Percentiles rank a stretch among this genome's conserved stretches.
Conservation (phyloP, 2,797 vertebrate species). For the Sorex maritimensis region DNA sequence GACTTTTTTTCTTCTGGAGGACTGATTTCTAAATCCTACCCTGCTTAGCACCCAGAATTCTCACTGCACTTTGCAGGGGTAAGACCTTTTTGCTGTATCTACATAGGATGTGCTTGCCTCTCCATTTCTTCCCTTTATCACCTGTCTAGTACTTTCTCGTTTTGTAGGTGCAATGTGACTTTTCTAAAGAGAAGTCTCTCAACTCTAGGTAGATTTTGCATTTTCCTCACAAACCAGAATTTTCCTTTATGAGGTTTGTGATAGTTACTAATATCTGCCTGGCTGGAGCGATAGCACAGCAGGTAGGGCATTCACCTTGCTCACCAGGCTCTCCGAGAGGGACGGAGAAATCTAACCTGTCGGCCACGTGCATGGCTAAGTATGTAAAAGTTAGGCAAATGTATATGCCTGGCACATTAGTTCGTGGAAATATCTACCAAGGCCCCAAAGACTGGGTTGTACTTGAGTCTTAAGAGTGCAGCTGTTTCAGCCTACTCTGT, state of each 20-base stretch:
- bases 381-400: conserved; percentile 56
- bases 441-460: background rate
- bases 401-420: background rate
- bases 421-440: conserved; percentile 48
- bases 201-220: background rate
- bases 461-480: background rate
- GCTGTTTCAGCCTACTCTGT: conserved; percentile 40
- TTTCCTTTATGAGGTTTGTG: conserved; percentile 28
- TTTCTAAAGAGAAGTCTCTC: background rate
- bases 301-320: too few species aligned
- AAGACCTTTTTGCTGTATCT: background rate
- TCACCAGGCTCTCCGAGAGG: too few species aligned
- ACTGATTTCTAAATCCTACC: too few species aligned
- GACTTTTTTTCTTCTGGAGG: background rate
- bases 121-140: background rate
- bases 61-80: background rate
- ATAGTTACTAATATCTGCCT: conserved; percentile 6
- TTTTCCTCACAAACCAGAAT: conserved; percentile 29
- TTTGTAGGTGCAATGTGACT: background rate
- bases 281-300: too few species aligned
- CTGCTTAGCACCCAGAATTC: background rate
- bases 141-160: background rate
- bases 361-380: background rate
- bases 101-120: background rate
- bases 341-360: too few species aligned